Conservation (phyloP, 2,888 invertebrate species). For the Chloromyia formosa region DNA sequence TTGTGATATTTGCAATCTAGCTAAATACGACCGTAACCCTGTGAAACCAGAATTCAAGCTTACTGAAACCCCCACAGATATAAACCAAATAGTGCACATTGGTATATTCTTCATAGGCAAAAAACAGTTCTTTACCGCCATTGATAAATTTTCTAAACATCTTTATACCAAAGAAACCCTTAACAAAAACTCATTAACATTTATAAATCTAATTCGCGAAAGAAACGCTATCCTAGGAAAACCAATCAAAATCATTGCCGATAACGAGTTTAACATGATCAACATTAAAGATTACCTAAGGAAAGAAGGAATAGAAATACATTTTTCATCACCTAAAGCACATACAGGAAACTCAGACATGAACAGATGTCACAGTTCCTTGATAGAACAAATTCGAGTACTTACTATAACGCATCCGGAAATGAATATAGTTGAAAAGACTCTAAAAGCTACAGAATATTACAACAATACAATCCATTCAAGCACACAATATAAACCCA, state of each 20-base stretch:
- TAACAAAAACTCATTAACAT: not conserved
- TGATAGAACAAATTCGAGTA: not conserved
- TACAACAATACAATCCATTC: not conserved
- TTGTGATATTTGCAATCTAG: not conserved
- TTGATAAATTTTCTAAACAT: not conserved
- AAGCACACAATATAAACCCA: not conserved
- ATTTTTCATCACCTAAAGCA: not conserved
- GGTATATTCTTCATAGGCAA: not conserved
- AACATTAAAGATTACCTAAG: not conserved
- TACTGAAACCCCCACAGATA: too few relatives aligned
- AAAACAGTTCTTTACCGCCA: not conserved
- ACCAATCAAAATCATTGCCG: not conserved
- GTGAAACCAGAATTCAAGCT: too few relatives aligned
- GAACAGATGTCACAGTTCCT: not conserved
- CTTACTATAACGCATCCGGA: not conserved
- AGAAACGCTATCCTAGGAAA: not conserved
- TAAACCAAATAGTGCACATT: too few relatives aligned
- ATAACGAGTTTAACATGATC: not conserved
- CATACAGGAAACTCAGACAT: not conserved
- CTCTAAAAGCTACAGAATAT: not conserved
- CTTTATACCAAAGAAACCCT: rapidly evolving
- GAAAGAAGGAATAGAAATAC: too few relatives aligned
- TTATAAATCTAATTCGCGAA: not conserved
- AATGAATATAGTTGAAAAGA: not conserved
- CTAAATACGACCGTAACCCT: too few relatives aligned